These are phyloP conservation scores for Stratiomys singularior DNA, from an alignment of 2,888 invertebrate genomes.

Conservation along the genomic window DNA sequence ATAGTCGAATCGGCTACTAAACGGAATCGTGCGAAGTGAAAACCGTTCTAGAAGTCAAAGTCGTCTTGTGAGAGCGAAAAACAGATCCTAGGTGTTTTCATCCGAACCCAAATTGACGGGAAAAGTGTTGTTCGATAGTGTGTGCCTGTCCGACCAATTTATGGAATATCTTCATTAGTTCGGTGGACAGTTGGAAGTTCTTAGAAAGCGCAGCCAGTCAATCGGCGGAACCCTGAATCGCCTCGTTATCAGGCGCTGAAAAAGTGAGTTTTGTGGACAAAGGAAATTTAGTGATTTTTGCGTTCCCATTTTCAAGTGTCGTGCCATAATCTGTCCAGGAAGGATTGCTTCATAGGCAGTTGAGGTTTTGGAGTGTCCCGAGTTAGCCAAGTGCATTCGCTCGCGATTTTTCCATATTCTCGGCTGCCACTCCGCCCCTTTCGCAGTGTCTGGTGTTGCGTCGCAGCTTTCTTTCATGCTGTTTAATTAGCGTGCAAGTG, in stretches of 20 bases:
- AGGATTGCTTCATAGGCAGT: background rate
- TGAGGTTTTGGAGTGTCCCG: background rate
- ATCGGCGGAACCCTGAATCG: conserved; percentile 15
- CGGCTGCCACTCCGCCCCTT: conserved; percentile 31
- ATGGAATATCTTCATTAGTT: background rate
- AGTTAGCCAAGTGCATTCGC: background rate
- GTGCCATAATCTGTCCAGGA: background rate
- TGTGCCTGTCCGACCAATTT: background rate
- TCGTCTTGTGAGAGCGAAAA: conserved; percentile 24
- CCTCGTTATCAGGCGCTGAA: conserved; percentile 1
- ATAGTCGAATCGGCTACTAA: background rate
- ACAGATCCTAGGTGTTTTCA: conserved; percentile 31
- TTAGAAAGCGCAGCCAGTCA: background rate
- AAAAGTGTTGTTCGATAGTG: background rate
- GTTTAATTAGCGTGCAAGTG: conserved; percentile 15
- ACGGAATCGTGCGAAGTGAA: conserved; percentile 6
- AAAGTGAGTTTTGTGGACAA: conserved; percentile 37
- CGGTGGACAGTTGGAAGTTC: background rate
- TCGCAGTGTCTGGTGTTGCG: conserved; percentile 30
- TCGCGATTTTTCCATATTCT: background rate
- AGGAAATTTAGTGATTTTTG: conserved; percentile 8
- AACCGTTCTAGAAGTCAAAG: conserved; percentile 9
- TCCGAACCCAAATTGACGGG: background rate
- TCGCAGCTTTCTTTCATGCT: conserved; percentile 41
- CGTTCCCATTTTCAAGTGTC: conserved; percentile 19